Conservation (phyloP, 2,888 invertebrate species). For the Petrophora chlorosata region DNA sequence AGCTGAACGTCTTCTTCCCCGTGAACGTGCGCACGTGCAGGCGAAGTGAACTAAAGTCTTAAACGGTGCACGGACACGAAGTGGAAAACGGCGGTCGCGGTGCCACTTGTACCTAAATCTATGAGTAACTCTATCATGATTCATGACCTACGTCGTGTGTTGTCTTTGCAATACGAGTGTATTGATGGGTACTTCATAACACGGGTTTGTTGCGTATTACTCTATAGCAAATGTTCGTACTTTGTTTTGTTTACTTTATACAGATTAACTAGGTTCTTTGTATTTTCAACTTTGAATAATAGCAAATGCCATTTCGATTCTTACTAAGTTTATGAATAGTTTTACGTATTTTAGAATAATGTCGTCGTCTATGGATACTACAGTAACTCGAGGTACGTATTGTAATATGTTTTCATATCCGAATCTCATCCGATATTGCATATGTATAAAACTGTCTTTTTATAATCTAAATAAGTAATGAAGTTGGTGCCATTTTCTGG, state of each 20-base stretch:
- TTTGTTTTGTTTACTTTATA: conserved; percentile 18
- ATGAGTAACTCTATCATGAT: conserved; percentile 38
- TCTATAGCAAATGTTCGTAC: conserved; percentile 8
- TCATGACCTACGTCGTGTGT: conserved; percentile 40
- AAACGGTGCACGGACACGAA: conserved; percentile 51
- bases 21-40: conserved; percentile 94
- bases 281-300: conserved; percentile 14
- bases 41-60: conserved; percentile 76
- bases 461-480: no score
- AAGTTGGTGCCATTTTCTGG: no score
- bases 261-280: not conserved
- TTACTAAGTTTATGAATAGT: conserved; percentile 10
- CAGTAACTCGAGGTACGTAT: no score
- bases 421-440: not conserved
- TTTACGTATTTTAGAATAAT: conserved; percentile 9
- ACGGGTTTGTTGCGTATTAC: conserved; percentile 6
- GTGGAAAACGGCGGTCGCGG: conserved; percentile 46
- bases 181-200: conserved; percentile 23
- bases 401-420: not conserved
- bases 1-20: conserved; percentile 96
- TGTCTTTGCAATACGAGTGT: conserved; percentile 34
- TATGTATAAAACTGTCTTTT: not conserved
- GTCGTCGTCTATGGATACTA: not conserved
- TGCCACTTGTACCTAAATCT: conserved; percentile 41
- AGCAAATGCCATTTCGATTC: conserved; percentile 14